Evolutionary conservation across 2,797 vertebrate genomes (phyloP), one percentile per base, ranked within the genome.

Genomic region (Hylomyscus alleni): DNA sequence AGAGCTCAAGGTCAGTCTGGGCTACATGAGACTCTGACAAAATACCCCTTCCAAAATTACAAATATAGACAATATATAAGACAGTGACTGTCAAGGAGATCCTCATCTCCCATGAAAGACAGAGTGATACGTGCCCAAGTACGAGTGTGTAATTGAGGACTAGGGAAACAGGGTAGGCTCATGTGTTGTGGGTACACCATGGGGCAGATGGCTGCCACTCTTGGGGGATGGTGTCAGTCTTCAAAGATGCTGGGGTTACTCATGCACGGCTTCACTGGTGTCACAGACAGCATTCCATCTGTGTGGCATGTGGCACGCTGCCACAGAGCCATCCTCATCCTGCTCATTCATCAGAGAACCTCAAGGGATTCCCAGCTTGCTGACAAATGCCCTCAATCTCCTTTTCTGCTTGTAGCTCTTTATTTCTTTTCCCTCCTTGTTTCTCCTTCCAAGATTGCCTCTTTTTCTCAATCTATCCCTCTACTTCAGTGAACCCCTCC

Each of bases 231-330:
- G 31, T 75, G 85, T 90, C 54, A 3, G 89, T 75, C 54, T 93
- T 72, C 34, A 24, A 56, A 65, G 50, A 67, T 44, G 69, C 94
- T 88, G 26, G 78, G 54, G 19, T 54, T 65, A 90, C 52, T 67
- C 77, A 81, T 1, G 34, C 72, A 76, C 10, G 19, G 29, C 75
- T 81, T 87, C 40, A 26, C 44, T 47, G 0, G 12, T 34, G 29
- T 93, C n/a, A 3, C 4, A 69, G 85, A 77, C 78, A 95, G 26
- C 14, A 92, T 60, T 83, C 93, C 65, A 83, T 91, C 91, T 94
- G 86, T 54, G 58, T 50, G 72, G 69, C 26, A 81, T 19, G 11
- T 1, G 72, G 62, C 69, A 72, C 15, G 3, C 67, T 2, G 0
- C 75, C 62, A 67, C 93, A 56, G 44, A 90, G 31, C 60, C 29